Evolutionary conservation across 2,888 invertebrate genomes (phyloP), one percentile per base, ranked within the genome.

Genomic region (Mimumesa dahlbomi): DNA sequence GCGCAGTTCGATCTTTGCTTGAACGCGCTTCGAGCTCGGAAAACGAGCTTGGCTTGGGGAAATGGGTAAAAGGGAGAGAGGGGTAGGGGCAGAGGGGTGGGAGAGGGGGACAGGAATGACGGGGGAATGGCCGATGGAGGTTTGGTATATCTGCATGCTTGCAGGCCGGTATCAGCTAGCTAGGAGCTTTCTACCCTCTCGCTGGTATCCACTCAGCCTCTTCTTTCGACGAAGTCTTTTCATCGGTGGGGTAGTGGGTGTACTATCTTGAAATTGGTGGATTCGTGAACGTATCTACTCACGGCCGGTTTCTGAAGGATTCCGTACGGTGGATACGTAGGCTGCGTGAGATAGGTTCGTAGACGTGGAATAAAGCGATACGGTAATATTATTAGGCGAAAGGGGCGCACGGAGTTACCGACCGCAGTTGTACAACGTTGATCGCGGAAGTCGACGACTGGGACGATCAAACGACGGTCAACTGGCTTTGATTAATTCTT

Each of bases 1-100:
- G 77, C 77, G 73, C 78, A 76, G 75, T 78, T 82, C 78, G 82
- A 75, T 72, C 77, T 75, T 58, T 62, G 75, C 62, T 72, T 58
- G 69, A 72, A 66, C 62, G 72, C 73, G 66, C 62, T 45, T 61
- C 69, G 48, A 31, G n/a, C n/a, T n/a, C n/a, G n/a, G n/a, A n/a
- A n/a, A n/a, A n/a, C 25, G 25, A 25, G 64, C 74, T 53, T 46
- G 52, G 18, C 21, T 36, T 45, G 48, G 29, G 73, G 49, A 54
- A 75, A 75, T 58, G 75, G 71, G 75, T 25, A 25, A 3, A 7
- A 3, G 25, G 25, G 25, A 7, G 4, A 7, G 4, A 7, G 25
- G 25, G 25, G 4, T 53, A 40, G 54, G 29, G 45, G 48, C n/a
- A 34, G n/a, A 52, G 22, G 66, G 31, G 49, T 29, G 54, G 66